These are phyloP conservation scores for Baccha elongata DNA, from an alignment of 2,888 invertebrate species.

Conservation along the genomic window DNA sequence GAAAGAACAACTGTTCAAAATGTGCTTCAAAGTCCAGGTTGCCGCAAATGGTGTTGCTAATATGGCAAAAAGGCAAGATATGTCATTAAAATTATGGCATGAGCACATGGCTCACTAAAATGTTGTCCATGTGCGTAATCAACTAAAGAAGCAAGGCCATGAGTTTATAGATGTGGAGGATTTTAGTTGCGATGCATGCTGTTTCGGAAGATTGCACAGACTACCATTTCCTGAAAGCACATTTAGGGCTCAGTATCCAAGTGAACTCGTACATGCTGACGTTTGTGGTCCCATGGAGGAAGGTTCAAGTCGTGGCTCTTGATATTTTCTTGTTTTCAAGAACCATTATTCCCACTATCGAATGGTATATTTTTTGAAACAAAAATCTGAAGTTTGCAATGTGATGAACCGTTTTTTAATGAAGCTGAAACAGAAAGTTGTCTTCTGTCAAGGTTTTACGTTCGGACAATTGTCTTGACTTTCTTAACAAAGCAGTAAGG, in stretches of 20 bases:
- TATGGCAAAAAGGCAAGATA: background rate
- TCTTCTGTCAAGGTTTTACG: background rate
- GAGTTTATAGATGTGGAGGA: background rate
- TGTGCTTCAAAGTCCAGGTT: background rate
- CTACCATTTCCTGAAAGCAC: constrained; percentile 2
- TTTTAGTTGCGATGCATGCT: background rate
- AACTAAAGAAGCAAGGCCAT: background rate
- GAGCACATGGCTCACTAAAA: constrained; percentile 5
- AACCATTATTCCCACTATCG: too few species aligned
- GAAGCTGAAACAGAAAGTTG: background rate
- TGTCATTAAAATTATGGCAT: constrained; percentile 6
- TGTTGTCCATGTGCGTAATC: background rate
- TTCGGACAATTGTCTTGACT: constrained; percentile 1
- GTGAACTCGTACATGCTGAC: background rate
- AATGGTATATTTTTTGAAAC: too few species aligned
- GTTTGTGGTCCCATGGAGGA: too few species aligned
- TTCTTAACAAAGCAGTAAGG: background rate
- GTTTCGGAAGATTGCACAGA: background rate
- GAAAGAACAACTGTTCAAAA: background rate
- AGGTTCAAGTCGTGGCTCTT: background rate
- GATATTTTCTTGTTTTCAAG: background rate
- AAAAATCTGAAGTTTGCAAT: too few species aligned
- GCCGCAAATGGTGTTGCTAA: background rate
- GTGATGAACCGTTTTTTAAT: too few species aligned
- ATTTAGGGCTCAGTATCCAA: background rate